A percentile compares a stretch with the other conserved stretches of the same genome.
Evolutionary conservation across 2,797 vertebrate species (phyloP).

Genomic region (Tragelaphus eurycerus): DNA sequence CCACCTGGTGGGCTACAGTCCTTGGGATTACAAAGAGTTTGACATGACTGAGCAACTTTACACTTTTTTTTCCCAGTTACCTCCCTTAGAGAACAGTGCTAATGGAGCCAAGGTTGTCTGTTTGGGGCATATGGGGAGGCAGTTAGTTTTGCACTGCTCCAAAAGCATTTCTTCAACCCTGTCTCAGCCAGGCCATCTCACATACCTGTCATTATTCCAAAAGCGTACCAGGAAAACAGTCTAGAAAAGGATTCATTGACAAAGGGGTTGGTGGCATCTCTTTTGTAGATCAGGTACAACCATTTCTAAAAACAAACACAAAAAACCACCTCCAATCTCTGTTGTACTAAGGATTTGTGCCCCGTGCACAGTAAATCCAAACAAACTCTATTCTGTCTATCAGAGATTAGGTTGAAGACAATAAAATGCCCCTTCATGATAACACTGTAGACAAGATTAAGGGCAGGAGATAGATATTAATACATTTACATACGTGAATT

Average conservation of each 20-base stretch:
- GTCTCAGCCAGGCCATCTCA: neutral
- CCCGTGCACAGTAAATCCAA: neutral
- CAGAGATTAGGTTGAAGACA: neutral
- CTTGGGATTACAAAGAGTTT: too few species aligned
- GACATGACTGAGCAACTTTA: too few species aligned
- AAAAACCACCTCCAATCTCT: neutral
- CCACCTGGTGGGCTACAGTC: too few species aligned
- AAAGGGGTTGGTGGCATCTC: neutral
- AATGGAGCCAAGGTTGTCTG: neutral
- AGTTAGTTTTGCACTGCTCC: neutral
- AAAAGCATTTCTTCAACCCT: neutral
- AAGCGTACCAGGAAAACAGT: neutral
- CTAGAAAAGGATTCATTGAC: neutral
- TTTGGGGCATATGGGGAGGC: neutral
- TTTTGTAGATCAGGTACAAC: neutral
- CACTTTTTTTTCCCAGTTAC: neutral
- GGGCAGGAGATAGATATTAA: neutral
- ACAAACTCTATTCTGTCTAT: neutral
- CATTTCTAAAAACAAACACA: neutral
- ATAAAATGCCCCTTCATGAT: neutral
- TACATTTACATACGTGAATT: constrained; percentile 46
- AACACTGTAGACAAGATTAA: constrained; percentile 2
- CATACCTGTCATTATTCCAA: neutral
- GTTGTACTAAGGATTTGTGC: neutral
- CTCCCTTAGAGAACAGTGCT: neutral